Evolutionary conservation across 2,113 vertebrate species (phyloP).

Genomic region (Rhynchomys soricoides): DNA sequence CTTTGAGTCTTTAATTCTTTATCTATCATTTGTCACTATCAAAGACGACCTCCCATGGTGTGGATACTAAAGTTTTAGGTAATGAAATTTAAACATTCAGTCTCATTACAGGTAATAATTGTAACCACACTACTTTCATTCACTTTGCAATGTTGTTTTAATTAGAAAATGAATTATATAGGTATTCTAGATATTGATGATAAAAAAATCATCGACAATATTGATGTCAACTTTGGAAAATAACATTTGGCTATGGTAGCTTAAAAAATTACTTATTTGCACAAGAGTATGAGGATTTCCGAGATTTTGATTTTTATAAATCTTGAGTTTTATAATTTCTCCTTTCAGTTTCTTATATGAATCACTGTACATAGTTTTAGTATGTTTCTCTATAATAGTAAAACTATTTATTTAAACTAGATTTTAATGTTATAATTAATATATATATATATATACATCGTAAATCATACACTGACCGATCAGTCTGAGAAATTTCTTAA

Average conservation of each 20-base stretch:
- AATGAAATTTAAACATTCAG: not conserved
- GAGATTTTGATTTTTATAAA: not conserved
- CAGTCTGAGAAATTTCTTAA: not conserved
- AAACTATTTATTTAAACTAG: not conserved
- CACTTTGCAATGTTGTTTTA: not conserved
- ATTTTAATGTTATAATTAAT: too few relatives aligned
- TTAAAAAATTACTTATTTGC: not conserved
- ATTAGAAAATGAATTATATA: not conserved
- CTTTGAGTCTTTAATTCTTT: not conserved
- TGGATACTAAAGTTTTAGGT: not conserved
- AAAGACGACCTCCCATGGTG: not conserved
- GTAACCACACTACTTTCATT: too few relatives aligned
- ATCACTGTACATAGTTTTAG: not conserved
- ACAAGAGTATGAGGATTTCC: not conserved
- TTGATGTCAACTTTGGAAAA: not conserved
- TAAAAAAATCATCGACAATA: not conserved
- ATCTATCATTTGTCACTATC: not conserved
- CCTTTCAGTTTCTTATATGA: not conserved
- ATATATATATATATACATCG: too few relatives aligned
- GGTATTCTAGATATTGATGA: not conserved
- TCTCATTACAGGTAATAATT: not conserved
- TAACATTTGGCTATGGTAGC: not conserved
- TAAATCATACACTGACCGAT: not conserved
- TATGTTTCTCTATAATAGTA: not conserved
- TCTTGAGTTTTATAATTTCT: not conserved